Conservation (phyloP, 1,140 invertebrate genomes). For the Drosophila littoralis region DNA sequence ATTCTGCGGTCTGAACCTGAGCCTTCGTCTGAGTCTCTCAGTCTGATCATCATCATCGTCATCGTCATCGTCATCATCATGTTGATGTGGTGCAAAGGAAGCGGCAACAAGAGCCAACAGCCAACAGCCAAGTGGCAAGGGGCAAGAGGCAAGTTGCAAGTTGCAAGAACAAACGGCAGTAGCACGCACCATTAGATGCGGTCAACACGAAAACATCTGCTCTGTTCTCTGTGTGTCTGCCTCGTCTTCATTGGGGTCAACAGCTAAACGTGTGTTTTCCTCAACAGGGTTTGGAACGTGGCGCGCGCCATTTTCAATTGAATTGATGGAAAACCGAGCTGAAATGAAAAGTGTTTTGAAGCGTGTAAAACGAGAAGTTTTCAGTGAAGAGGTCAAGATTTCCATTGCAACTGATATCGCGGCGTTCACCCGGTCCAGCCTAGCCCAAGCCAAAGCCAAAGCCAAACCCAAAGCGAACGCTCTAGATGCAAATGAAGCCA, state of each 20-base stretch:
- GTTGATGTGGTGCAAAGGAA: conserved; percentile 28
- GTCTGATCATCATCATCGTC: conserved; percentile 14
- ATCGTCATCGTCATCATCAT: neutral
- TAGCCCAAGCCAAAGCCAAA: neutral
- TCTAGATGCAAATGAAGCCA: conserved; percentile 74
- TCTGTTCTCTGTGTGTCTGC: conserved; percentile 35
- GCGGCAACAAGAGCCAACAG: conserved; percentile 16
- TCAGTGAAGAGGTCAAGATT: neutral
- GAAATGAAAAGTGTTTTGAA: conserved; percentile 74
- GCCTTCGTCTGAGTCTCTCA: conserved; percentile 12
- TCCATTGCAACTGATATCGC: too few relatives aligned
- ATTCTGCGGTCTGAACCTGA: conserved; percentile 59
- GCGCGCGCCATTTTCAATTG: conserved; percentile 43
- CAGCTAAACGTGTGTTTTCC: conserved; percentile 13
- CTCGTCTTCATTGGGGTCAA: conserved; percentile 60
- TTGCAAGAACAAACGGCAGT: conserved; percentile 64
- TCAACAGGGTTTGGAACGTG: conserved; percentile 20
- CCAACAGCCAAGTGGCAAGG: conserved; percentile 10
- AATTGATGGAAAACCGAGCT: conserved; percentile 33
- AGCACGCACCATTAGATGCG: conserved; percentile 84
- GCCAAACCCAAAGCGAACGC: conserved; percentile 1
- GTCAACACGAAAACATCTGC: conserved; percentile 83
- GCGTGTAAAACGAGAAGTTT: conserved; percentile 28
- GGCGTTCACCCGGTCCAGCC: too few relatives aligned
- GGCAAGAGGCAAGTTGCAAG: conserved; percentile 34